phyloP scores from a whole-genome alignment of 2,797 vertebrate genomes.

The Bradypodion pumilum region DNA sequence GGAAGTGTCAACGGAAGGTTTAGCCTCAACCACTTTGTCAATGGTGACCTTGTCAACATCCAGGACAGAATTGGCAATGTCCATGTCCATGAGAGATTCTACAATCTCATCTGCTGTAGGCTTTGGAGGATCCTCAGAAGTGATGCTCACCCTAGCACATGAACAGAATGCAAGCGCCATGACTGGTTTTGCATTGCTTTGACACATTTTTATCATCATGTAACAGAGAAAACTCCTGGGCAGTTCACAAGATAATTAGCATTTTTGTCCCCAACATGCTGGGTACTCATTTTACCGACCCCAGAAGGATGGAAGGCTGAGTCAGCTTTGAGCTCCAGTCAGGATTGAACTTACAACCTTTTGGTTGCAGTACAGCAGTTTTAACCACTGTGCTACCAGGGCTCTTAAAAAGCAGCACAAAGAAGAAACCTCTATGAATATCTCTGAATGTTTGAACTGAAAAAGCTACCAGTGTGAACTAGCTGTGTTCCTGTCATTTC shows the following conservation, averaged over 20 bases:
- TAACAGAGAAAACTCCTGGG: neutral
- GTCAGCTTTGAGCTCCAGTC: too few relatives aligned
- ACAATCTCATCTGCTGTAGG: fast-evolving
- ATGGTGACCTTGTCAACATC: neutral
- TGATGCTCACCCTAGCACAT: neutral
- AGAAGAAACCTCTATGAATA: neutral
- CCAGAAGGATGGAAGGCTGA: too few relatives aligned
- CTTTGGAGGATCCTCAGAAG: neutral
- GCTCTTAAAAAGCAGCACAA: too few relatives aligned
- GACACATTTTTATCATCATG: neutral
- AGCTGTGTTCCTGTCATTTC: neutral
- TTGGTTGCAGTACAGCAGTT: too few relatives aligned
- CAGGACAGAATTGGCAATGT: neutral
- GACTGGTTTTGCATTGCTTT: neutral
- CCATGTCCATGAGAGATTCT: neutral
- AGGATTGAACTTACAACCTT: too few relatives aligned
- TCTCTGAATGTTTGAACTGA: too few relatives aligned
- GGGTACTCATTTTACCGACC: too few relatives aligned
- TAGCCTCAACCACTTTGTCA: neutral
- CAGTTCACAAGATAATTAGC: too few relatives aligned
- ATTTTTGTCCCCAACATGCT: too few relatives aligned
- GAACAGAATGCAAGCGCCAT: neutral
- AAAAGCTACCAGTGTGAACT: neutral
- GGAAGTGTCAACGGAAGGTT: neutral
- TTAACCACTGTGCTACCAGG: too few relatives aligned